Conservation (phyloP, 2,888 invertebrate species). For the Oscheius sp. region DNA sequence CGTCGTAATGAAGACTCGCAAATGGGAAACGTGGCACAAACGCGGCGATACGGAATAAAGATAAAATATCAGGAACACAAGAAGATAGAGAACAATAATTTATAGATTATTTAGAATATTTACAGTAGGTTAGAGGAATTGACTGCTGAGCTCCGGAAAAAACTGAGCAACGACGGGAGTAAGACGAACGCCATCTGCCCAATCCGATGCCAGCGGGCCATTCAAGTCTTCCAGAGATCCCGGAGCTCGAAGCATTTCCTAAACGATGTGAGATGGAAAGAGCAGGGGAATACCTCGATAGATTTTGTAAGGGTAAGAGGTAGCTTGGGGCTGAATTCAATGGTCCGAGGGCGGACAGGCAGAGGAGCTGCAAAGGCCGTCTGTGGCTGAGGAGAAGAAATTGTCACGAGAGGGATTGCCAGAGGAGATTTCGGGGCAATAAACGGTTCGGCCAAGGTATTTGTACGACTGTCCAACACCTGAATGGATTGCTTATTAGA, state of each 20-base stretch:
- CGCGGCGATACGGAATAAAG: too few relatives aligned
- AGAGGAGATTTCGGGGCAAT: conserved; percentile 13
- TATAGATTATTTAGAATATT: background rate
- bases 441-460: conserved; percentile 5
- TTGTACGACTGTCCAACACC: conserved; percentile 23
- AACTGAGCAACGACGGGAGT: conserved; percentile 70
- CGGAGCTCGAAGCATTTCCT: conserved; percentile 61
- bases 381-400: background rate
- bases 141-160: conserved; percentile 59
- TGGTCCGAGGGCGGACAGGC: conserved; percentile 37
- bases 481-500: background rate
- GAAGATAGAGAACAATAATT: background rate
- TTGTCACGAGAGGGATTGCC: background rate
- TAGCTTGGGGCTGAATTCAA: conserved; percentile 58
- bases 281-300: conserved; percentile 47
- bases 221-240: conserved; percentile 54
- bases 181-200: conserved; percentile 58
- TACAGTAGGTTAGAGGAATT: too few relatives aligned
- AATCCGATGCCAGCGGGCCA: conserved; percentile 56
- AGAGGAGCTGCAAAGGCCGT: conserved; percentile 29
- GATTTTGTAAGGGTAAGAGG: conserved; percentile 67
- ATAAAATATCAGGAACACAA: background rate
- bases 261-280: conserved; percentile 14
- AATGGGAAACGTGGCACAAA: too few relatives aligned
- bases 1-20: too few relatives aligned